These are phyloP conservation scores for Baryphthengus martii DNA, from an alignment of 2,113 vertebrate genomes.

Conservation along the genomic window DNA sequence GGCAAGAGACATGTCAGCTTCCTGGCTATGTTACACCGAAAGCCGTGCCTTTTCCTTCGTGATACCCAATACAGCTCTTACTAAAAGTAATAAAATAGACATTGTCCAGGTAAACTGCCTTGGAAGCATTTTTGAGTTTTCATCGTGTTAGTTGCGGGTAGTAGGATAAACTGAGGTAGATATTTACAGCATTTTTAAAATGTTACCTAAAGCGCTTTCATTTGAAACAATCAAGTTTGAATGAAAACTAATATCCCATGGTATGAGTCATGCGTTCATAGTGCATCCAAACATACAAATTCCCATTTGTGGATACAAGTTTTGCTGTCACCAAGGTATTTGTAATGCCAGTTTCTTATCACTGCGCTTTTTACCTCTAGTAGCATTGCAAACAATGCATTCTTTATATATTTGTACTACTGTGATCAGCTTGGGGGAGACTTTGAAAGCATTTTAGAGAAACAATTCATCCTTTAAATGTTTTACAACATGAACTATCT, in stretches of 20 bases:
- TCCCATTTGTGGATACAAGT: background rate
- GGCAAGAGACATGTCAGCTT: conserved; percentile 34
- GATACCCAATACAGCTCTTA: background rate
- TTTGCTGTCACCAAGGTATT: background rate
- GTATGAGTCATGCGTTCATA: background rate
- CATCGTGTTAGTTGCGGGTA: background rate
- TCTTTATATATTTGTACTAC: background rate
- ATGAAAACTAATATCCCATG: background rate
- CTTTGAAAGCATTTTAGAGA: background rate
- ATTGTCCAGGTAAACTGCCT: conserved; percentile 24
- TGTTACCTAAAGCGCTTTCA: background rate
- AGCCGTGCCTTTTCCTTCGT: background rate
- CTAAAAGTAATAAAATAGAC: conserved; percentile 15
- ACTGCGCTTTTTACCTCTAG: background rate
- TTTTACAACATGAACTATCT: background rate
- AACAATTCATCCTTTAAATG: background rate
- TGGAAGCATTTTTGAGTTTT: background rate
- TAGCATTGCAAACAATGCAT: background rate
- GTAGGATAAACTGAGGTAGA: background rate
- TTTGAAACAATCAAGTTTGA: background rate
- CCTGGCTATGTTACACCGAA: background rate
- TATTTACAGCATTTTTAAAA: background rate
- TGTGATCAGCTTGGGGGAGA: background rate
- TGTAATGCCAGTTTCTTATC: background rate
- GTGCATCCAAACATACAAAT: background rate